phyloP scores from a whole-genome alignment of 2,888 invertebrate species.

The Machimus rusticus region DNA sequence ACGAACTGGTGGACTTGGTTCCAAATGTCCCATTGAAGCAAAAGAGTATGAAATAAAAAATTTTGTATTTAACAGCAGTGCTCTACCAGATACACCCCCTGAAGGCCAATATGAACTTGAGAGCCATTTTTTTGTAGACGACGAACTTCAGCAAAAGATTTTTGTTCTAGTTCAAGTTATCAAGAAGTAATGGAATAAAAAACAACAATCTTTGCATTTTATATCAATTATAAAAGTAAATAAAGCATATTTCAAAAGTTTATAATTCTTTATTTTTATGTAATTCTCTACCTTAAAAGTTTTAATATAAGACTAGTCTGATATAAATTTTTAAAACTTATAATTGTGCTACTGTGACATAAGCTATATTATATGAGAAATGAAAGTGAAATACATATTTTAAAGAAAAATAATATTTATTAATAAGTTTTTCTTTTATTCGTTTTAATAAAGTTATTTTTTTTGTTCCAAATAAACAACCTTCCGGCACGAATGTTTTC shows the following conservation, averaged over 20 bases:
- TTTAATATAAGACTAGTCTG: no score
- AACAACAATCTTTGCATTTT: background rate
- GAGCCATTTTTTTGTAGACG: background rate
- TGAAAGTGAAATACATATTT: no score
- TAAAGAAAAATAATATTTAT: no score
- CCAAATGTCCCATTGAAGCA: background rate
- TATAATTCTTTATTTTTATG: background rate
- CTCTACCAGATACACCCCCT: background rate
- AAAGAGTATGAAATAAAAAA: background rate
- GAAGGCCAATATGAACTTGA: background rate
- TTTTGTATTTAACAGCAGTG: background rate
- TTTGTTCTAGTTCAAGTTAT: background rate
- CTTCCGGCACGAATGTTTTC: no score
- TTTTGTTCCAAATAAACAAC: no score
- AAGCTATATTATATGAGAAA: no score
- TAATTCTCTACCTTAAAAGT: no score
- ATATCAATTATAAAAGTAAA: background rate
- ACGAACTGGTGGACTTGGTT: background rate
- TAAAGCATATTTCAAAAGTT: background rate
- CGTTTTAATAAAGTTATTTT: no score
- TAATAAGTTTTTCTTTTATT: no score
- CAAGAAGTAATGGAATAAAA: background rate
- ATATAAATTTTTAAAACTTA: no score
- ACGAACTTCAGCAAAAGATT: background rate
- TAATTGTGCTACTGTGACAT: no score